Evolutionary conservation across 2,797 vertebrate genomes (phyloP), one percentile per base, ranked within the genome.

Genomic region (Coranthus polyacanthus): DNA sequence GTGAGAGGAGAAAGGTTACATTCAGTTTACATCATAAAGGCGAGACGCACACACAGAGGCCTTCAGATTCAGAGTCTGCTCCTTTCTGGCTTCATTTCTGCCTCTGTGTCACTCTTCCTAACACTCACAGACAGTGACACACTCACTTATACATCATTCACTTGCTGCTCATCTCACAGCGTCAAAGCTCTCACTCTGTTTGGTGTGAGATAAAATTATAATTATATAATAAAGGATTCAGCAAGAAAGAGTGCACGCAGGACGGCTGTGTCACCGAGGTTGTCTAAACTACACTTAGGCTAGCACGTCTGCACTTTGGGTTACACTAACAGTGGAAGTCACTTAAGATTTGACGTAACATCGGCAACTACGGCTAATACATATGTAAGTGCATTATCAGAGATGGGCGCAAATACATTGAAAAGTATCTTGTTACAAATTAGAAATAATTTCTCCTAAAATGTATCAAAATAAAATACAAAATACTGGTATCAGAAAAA

Each of bases 1-100:
- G 83, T 70, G 70, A 86, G 84, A 84, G 82, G 84, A 89, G 88
- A 90, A 87, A 85, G 90, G 88, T 91, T 90, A 84, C 90, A 90
- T 92, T 91, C 86, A 91, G 89, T 92, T 92, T 91, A 92, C 91
- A 92, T 92, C 90, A 92, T 89, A 89, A 92, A 90, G 80, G 82
- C 83, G 34, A 65, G 52, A 79, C 43, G 42, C 76, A 63, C 68
- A 66, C 80, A 85, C 62, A 81, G 72, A 78, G 77, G 73, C 81
- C 75, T 75, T 86, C 73, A 86, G 68, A 85, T 75, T 78, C 69
- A 67, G 65, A 81, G 68, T 46, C 59, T 57, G 54, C 59, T 54
- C 59, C 55, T 78, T 47, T 73, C 62, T 66, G 59, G 70, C 69
- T 78, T 43, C 7, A 4, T 66, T 81, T 76, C 64, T 73, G 70